phyloP scores from a whole-genome alignment of 2,797 vertebrate genomes.

The Trachops cirrhosus region DNA sequence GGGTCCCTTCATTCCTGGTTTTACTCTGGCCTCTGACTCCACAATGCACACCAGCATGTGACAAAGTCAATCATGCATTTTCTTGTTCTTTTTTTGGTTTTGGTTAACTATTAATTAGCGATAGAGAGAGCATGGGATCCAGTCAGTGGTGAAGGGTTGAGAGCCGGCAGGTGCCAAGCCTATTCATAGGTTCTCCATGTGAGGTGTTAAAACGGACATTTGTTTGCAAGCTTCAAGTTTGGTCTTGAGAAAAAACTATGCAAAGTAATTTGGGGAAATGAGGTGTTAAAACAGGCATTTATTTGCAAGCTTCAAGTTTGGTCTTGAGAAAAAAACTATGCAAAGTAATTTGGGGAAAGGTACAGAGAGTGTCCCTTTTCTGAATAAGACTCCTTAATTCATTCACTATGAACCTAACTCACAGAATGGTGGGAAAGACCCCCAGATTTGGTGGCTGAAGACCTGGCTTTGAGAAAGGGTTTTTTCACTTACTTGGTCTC shows the following conservation, averaged over 20 bases:
- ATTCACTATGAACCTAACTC: background rate
- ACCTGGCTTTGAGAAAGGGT: background rate
- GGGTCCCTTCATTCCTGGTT: background rate
- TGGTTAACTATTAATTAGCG: slow-evolving; percentile 18
- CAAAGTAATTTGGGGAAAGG: background rate
- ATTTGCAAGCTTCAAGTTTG: background rate
- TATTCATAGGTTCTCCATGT: background rate
- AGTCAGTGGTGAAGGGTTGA: background rate
- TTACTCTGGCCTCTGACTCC: background rate
- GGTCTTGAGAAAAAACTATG: background rate
- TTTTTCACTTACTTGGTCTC: background rate
- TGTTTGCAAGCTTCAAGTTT: background rate
- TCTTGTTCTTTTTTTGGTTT: background rate
- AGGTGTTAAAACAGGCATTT: background rate
- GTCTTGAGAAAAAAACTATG: background rate
- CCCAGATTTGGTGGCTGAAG: background rate
- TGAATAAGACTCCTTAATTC: background rate
- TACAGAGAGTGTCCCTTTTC: background rate
- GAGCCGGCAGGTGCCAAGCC: background rate
- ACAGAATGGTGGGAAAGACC: background rate
- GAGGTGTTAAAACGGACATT: background rate
- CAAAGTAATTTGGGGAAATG: background rate
- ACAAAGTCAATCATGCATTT: background rate
- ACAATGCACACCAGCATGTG: background rate
- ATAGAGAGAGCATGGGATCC: background rate